These are phyloP conservation scores for Drosophila carrolli DNA, from an alignment of 1,140 invertebrate species.

Conservation along the genomic window DNA sequence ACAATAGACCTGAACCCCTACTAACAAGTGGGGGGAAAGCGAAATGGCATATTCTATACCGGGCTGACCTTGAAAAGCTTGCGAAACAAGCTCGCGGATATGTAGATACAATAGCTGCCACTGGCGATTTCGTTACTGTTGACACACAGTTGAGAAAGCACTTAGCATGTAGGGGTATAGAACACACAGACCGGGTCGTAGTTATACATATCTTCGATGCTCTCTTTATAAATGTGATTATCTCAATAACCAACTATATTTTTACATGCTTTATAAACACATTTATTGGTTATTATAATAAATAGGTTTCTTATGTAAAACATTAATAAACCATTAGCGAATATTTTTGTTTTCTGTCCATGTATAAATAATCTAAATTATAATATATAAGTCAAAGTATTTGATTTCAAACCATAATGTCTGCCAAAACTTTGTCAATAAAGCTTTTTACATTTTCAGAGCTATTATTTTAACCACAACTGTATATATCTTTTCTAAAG, in stretches of 20 bases:
- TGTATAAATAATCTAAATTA: no score
- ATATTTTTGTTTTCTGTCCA: no score
- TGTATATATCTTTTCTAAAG: neutral
- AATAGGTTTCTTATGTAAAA: no score
- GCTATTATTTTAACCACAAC: neutral
- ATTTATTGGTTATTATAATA: no score
- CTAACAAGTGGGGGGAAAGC: constrained; percentile 44
- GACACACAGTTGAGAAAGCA: constrained; percentile 49
- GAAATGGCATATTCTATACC: constrained; percentile 44
- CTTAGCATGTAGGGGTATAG: constrained; percentile 31
- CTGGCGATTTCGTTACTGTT: constrained; percentile 44
- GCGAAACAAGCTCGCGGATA: constrained; percentile 48
- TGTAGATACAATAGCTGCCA: constrained; percentile 38
- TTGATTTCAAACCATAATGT: neutral
- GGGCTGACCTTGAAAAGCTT: constrained; percentile 57
- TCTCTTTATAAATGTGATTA: no score
- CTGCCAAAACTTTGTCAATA: no score
- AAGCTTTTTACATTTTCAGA: neutral
- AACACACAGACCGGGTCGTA: constrained; percentile 9
- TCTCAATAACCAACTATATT: no score
- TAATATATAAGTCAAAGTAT: no score
- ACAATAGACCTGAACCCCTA: constrained; percentile 35
- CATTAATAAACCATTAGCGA: no score
- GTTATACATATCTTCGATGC: neutral
- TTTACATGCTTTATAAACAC: no score